Evolutionary conservation across 2,888 invertebrate genomes (phyloP).

Genomic region (Hypomecis punctinalis): DNA sequence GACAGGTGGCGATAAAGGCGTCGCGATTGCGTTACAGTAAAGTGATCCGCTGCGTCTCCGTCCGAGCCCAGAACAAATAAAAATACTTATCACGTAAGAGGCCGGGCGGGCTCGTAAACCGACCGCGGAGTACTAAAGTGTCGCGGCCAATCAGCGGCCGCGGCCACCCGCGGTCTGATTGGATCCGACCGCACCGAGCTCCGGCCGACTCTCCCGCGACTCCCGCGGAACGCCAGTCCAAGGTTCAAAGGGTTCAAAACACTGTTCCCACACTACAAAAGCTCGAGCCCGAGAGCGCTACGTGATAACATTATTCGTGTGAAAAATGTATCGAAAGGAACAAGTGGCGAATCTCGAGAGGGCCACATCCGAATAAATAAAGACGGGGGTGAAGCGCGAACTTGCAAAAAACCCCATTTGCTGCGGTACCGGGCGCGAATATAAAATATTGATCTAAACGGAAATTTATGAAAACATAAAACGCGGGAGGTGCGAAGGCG

Average conservation of each 20-base stretch:
- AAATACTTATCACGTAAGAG: conserved; percentile 75
- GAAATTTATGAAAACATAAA: conserved; percentile 83
- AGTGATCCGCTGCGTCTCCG: conserved; percentile 56
- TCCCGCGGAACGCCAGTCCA: conserved; percentile 40
- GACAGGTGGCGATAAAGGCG: conserved; percentile 64
- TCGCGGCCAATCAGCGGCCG: conserved; percentile 61
- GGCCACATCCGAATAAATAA: conserved; percentile 71
- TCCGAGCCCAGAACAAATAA: conserved; percentile 67
- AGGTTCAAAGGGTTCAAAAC: conserved; percentile 44
- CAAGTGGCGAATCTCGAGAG: conserved; percentile 71
- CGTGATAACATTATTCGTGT: conserved; percentile 76
- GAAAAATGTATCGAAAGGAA: conserved; percentile 76
- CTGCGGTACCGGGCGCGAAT: conserved; percentile 69
- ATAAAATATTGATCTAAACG: conserved; percentile 81
- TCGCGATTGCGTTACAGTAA: conserved; percentile 65
- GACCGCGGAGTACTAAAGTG: conserved; percentile 58
- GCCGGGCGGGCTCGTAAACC: conserved; percentile 49
- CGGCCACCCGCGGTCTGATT: conserved; percentile 49
- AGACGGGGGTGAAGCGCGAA: conserved; percentile 59
- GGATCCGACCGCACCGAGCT: conserved; percentile 51
- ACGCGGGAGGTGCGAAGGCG: conserved; percentile 68
- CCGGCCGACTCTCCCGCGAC: conserved; percentile 4
- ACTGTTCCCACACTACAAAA: conserved; percentile 46
- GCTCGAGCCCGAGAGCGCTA: conserved; percentile 54
- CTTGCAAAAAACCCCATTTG: conserved; percentile 69